Conservation (phyloP, 2,113 vertebrate genomes). For the Heterocephalus glaber region DNA sequence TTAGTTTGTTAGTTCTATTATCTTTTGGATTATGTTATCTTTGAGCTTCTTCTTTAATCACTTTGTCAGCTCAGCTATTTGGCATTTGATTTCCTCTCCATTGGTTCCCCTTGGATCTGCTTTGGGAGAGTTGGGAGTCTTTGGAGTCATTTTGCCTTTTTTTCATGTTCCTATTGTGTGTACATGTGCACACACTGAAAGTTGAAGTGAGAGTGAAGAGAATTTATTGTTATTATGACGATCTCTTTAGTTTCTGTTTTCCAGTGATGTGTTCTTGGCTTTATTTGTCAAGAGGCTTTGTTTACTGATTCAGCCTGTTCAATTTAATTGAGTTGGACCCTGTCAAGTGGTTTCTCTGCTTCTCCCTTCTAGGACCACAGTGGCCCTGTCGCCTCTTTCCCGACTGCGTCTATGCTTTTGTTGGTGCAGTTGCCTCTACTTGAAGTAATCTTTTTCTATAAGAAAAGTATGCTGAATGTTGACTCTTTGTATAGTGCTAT, state of each 20-base stretch:
- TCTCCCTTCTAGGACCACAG: not conserved
- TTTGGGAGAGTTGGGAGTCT: not conserved
- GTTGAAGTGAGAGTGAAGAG: not conserved
- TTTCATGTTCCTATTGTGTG: not conserved
- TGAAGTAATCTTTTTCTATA: constrained; percentile 20
- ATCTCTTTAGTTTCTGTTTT: not conserved
- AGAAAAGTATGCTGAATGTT: constrained; percentile 13
- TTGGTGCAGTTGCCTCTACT: not conserved
- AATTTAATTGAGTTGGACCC: not conserved
- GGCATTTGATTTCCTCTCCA: not conserved
- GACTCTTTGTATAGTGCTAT: not conserved
- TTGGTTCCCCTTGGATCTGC: not conserved
- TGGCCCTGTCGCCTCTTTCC: not conserved
- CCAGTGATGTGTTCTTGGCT: not conserved
- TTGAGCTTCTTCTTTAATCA: not conserved
- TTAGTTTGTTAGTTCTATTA: not conserved
- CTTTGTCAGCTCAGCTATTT: not conserved
- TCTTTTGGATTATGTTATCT: not conserved
- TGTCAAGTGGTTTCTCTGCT: not conserved
- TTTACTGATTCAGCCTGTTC: not conserved
- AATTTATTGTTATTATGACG: not conserved
- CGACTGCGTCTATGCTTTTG: not conserved
- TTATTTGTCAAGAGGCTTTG: not conserved
- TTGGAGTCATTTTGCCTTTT: not conserved
- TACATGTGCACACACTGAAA: not conserved